Evolutionary conservation across 2,888 invertebrate species (phyloP), one percentile per base, ranked within the genome.

Genomic region (Lottia scabra): DNA sequence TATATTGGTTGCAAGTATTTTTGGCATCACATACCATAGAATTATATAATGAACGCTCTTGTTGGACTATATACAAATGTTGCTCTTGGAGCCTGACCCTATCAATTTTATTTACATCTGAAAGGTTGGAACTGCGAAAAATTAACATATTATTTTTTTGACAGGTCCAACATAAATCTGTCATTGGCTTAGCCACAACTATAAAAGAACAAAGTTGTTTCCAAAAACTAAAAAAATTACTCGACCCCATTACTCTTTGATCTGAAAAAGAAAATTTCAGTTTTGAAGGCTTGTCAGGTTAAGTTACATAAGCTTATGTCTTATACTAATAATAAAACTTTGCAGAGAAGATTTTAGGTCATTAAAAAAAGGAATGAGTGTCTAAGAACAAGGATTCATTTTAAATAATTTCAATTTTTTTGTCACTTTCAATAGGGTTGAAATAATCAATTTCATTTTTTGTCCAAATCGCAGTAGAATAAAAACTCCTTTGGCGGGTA

Each of bases 101-200:
- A 3, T 27, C 65, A 2, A 2, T 12, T 43, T 74, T 71, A 10
- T 68, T 65, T 8, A 62, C 71, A 1, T 64, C 63, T 23, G 67
- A 10, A 38, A 67, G 67, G 63, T 70, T 71, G 2, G 68, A 65
- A 30, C 68, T 56, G 4, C 63, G 43, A 16, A 44, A 62, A 10
- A 73, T 56, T n/a, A 38, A 1, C 4, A 68, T 38, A 44, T 68
- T 72, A 44, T 77, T 73, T 16, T 72, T 48, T 45, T 77, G 77
- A 46, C 76, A 75, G 23, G 30, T 68, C 75, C 75, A 77, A 56
- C 78, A 78, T 3, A 75, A 66, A 48, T 76, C 75, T 0, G 78
- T 75, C 56, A 71, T 72, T 0, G 75, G 75, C 43, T 23, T 27
- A 6, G 71, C 66, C 6, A 67, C 56, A 13, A 71, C 67, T 48